phyloP scores from a whole-genome alignment of 2,888 invertebrate species.

The Euphydryas editha region DNA sequence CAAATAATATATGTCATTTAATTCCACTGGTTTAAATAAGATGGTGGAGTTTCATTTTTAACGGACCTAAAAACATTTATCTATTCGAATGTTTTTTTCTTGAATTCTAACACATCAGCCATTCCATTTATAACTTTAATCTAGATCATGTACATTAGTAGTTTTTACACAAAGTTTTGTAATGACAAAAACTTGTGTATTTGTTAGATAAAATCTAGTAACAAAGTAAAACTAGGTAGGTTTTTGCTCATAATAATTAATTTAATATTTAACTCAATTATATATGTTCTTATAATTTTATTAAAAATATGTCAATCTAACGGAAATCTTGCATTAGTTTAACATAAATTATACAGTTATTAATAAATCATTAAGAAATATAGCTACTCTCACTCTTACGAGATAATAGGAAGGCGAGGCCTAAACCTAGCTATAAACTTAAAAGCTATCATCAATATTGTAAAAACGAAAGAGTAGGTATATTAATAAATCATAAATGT shows the following conservation, averaged over 20 bases:
- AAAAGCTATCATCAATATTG: conserved; percentile 9
- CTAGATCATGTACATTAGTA: background rate
- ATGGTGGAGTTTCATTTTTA: background rate
- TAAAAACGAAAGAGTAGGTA: background rate
- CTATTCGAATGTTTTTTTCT: background rate
- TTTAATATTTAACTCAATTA: background rate
- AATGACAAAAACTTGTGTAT: background rate
- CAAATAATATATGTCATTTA: too few relatives aligned
- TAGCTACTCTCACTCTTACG: conserved; percentile 16
- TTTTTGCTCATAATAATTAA: background rate
- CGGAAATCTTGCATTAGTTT: conserved; percentile 8
- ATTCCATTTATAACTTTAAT: background rate
- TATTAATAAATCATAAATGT: background rate
- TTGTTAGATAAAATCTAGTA: background rate
- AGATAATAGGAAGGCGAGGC: conserved; percentile 24
- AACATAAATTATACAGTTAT: conserved; percentile 20
- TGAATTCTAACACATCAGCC: background rate
- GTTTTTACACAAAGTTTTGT: background rate
- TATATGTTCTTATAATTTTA: background rate
- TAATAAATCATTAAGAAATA: conserved; percentile 30
- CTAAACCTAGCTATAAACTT: conserved; percentile 2
- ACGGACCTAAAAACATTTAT: background rate
- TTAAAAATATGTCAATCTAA: conserved; percentile 12
- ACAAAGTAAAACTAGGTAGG: background rate
- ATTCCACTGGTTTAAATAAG: too few relatives aligned